A percentile compares a stretch with the other conserved stretches of the same genome.
phyloP scores from a whole-genome alignment of 2,888 invertebrate genomes.

The Odontothrips loti region DNA sequence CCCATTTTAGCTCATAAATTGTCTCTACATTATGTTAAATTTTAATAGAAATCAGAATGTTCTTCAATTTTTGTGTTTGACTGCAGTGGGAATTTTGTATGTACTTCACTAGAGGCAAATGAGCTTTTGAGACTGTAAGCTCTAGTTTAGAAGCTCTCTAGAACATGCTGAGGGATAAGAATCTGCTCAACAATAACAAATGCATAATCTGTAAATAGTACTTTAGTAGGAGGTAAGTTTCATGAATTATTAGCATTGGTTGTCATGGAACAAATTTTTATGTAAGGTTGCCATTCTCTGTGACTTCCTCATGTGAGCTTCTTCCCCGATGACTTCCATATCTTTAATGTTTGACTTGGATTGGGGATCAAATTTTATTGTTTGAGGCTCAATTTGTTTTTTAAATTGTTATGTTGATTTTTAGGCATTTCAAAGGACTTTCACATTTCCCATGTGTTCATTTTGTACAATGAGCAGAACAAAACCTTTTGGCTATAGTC shows the following conservation, averaged over 20 bases:
- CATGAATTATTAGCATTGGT: not conserved
- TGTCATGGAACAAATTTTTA: not conserved
- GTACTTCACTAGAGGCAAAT: not conserved
- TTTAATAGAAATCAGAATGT: not conserved
- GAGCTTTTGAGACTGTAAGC: not conserved
- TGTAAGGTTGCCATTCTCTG: slow-evolving; percentile 2
- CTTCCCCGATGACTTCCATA: not conserved
- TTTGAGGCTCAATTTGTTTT: not conserved
- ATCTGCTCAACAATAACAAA: slow-evolving; percentile 24
- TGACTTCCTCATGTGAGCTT: not conserved
- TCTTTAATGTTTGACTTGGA: not conserved
- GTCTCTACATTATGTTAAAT: not conserved
- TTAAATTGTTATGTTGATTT: not conserved
- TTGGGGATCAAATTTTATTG: not conserved
- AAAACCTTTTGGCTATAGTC: not conserved
- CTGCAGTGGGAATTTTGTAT: not conserved
- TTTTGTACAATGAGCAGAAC: not conserved
- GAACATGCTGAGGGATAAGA: slow-evolving; percentile 2
- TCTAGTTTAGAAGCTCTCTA: slow-evolving; percentile 15
- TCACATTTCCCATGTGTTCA: not conserved
- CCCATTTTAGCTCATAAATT: not conserved
- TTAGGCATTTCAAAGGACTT: not conserved
- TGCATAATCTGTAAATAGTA: slow-evolving; percentile 5
- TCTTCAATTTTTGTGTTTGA: not conserved
- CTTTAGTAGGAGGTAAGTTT: not conserved